A percentile compares a stretch with the other conserved stretches of the same genome.
phyloP scores from a whole-genome alignment of 2,888 invertebrate genomes.

The Celastrina argiolus region DNA sequence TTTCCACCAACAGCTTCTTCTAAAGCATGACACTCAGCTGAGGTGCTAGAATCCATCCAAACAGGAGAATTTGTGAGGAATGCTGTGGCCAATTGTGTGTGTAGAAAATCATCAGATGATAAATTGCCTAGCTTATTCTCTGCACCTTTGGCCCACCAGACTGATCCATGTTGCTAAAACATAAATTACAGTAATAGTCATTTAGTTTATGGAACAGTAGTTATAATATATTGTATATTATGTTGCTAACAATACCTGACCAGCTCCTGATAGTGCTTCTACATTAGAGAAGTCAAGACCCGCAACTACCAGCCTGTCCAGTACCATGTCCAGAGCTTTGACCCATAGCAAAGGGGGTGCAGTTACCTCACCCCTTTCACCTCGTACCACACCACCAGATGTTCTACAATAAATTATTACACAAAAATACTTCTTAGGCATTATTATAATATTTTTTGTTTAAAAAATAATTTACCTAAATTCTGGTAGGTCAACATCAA shows the following conservation, averaged over 20 bases:
- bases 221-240: too few species aligned
- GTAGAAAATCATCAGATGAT: conserved; percentile 85
- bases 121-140: conserved; percentile 80
- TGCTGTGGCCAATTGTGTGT: conserved; percentile 86
- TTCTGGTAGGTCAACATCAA: conserved; percentile 95
- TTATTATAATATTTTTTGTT: too few species aligned
- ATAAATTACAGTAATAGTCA: background rate
- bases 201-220: too few species aligned
- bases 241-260: conserved; percentile 87
- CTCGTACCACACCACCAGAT: conserved; percentile 73
- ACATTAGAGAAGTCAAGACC: conserved; percentile 91
- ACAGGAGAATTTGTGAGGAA: conserved; percentile 93
- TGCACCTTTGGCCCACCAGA: conserved; percentile 93
- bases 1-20: conserved; percentile 90
- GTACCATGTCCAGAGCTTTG: conserved; percentile 93
- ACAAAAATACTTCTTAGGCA: too few species aligned
- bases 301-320: conserved; percentile 88
- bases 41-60: conserved; percentile 96
- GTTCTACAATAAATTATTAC: conserved; percentile 52
- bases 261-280: conserved; percentile 92
- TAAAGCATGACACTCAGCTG: conserved; percentile 84
- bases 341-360: conserved; percentile 96
- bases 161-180: conserved; percentile 96
- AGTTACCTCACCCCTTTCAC: conserved; percentile 78
- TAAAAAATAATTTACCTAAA: too few species aligned